Conservation (phyloP, 2,888 invertebrate species). For the Zaprionus obscuricornis region DNA sequence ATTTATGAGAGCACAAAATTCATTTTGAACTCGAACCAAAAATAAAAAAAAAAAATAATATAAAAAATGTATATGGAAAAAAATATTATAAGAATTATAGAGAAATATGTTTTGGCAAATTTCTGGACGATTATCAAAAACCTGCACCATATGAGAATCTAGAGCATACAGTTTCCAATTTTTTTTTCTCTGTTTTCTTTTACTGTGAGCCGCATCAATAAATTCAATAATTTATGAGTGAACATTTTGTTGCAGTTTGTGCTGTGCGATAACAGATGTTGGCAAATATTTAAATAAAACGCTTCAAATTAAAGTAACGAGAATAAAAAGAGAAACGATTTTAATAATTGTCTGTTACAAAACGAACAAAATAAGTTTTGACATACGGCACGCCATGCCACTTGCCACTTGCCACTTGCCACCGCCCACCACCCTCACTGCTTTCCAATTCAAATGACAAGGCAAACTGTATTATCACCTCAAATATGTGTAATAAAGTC, state of each 20-base stretch:
- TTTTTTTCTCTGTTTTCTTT: conserved; percentile 23
- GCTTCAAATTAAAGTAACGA: conserved; percentile 40
- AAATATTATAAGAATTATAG: conserved; percentile 25
- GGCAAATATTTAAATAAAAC: conserved; percentile 65
- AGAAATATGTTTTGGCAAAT: conserved; percentile 73
- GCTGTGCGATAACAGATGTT: conserved; percentile 66
- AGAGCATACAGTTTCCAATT: conserved; percentile 28
- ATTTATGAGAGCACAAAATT: conserved; percentile 62
- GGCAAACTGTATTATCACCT: conserved; percentile 73
- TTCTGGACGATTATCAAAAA: conserved; percentile 72
- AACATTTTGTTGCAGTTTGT: conserved; percentile 41
- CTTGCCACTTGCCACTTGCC: conserved; percentile 23
- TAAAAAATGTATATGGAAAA: no score
- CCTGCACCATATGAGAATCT: conserved; percentile 45
- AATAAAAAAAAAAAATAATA: conserved; percentile 5
- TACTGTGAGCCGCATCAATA: conserved; percentile 42
- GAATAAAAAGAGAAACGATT: conserved; percentile 9
- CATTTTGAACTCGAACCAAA: conserved; percentile 39
- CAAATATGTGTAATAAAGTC: conserved; percentile 79
- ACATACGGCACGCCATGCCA: no score
- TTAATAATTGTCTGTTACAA: no score
- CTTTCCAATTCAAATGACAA: no score
- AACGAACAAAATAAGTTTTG: conserved; percentile 31
- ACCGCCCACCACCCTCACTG: no score
- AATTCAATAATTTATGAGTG: conserved; percentile 69